Evolutionary conservation across 1,140 invertebrate species (phyloP).

Genomic region (Aphidius gifuensis): DNA sequence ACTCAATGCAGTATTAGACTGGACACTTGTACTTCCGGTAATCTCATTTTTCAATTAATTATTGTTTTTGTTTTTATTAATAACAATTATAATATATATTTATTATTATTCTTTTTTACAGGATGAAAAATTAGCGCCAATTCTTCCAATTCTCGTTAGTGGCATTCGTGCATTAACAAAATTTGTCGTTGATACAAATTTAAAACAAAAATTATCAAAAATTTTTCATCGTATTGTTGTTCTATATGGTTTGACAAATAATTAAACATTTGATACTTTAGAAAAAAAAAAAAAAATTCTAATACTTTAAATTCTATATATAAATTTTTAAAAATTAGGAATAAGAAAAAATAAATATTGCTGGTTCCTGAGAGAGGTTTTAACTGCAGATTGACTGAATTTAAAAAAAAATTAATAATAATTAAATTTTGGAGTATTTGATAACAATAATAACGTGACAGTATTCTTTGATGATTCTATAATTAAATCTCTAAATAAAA

Average conservation of each 20-base stretch:
- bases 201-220: conserved; percentile 62
- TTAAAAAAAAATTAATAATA: too few species aligned
- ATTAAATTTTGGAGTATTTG: too few species aligned
- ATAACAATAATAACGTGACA: too few species aligned
- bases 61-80: conserved; percentile 17
- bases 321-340: neutral
- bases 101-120: conserved; percentile 36
- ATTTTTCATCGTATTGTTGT: conserved; percentile 62
- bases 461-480: too few species aligned
- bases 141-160: conserved; percentile 64
- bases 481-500: too few species aligned
- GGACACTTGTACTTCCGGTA: conserved; percentile 44
- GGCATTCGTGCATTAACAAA: conserved; percentile 63
- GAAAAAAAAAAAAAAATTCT: neutral
- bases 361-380: neutral
- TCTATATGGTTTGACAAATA: conserved; percentile 59
- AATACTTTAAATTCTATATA: neutral
- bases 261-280: conserved; percentile 32
- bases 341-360: neutral
- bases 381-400: too few species aligned
- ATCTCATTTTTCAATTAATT: conserved; percentile 21
- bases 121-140: conserved; percentile 58
- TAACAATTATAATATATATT: neutral
- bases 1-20: conserved; percentile 60
- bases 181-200: conserved; percentile 59